phyloP scores from a whole-genome alignment of 2,888 invertebrate genomes.

The Glaucopsyche alexis region DNA sequence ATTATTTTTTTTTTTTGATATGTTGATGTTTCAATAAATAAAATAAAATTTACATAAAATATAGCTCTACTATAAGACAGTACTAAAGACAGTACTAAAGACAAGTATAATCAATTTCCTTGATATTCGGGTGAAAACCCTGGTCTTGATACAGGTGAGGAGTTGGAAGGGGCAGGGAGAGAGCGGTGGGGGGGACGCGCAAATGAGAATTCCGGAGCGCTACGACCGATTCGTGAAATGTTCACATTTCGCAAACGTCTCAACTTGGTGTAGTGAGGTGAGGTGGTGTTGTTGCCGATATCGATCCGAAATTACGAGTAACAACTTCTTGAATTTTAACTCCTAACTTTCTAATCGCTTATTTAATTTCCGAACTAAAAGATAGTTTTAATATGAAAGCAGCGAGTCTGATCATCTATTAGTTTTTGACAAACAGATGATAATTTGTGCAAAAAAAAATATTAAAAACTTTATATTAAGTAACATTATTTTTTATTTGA shows the following conservation, averaged over 20 bases:
- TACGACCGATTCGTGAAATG: constrained; percentile 77
- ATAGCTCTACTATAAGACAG: neutral
- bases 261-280: constrained; percentile 61
- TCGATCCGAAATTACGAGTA: too few species aligned
- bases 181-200: constrained; percentile 42
- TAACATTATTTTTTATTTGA: too few species aligned
- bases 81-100: neutral
- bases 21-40: too few species aligned
- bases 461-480: too few species aligned
- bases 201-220: constrained; percentile 77
- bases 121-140: constrained; percentile 31
- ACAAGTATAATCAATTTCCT: neutral
- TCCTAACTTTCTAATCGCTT: too few species aligned
- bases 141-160: constrained; percentile 42
- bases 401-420: too few species aligned
- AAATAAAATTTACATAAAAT: neutral
- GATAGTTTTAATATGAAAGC: too few species aligned
- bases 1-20: too few species aligned
- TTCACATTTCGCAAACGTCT: constrained; percentile 79
- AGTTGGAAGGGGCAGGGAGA: constrained; percentile 37
- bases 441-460: too few species aligned
- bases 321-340: too few species aligned
- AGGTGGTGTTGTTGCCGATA: constrained; percentile 39
- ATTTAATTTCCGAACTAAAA: too few species aligned
- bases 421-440: too few species aligned